Evolutionary conservation across 1,140 invertebrate genomes (phyloP).

Genomic region (Brachionus calyciflorus): DNA sequence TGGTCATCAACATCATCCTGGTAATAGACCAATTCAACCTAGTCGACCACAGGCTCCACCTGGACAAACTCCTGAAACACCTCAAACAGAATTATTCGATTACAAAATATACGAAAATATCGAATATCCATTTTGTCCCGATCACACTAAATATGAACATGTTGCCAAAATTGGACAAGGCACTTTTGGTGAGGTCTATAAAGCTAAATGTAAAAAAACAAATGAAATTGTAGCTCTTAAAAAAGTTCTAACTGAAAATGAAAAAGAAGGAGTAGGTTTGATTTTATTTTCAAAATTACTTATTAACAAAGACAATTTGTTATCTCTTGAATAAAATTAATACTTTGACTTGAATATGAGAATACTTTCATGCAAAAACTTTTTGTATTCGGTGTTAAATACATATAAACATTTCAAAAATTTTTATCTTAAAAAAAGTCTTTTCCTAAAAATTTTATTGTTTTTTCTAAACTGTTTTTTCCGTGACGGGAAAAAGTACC

Average conservation of each 20-base stretch:
- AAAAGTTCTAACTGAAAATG: conserved; percentile 98
- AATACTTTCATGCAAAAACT: no score
- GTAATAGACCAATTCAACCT: not conserved
- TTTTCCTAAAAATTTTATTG: no score
- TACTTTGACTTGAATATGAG: no score
- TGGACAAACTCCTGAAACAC: not conserved
- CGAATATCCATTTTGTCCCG: conserved; percentile 39
- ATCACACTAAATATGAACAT: conserved; percentile 79
- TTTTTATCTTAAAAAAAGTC: no score
- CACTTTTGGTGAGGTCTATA: conserved; percentile 96
- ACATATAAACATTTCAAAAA: no score
- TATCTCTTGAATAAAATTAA: no score
- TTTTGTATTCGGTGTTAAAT: no score
- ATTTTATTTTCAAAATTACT: no score
- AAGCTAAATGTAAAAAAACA: conserved; percentile 80
- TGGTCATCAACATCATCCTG: not conserved
- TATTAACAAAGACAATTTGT: no score
- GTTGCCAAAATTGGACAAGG: conserved; percentile 96
- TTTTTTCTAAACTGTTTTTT: no score
- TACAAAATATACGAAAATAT: not conserved
- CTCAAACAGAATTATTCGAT: conserved; percentile 8
- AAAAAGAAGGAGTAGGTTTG: conserved; percentile 98
- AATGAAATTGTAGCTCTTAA: conserved; percentile 95
- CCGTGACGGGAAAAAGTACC: no score
- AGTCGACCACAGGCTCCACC: not conserved